Evolutionary conservation across 2,797 vertebrate genomes (phyloP).

Genomic region (Microcaecilia unicolor): DNA sequence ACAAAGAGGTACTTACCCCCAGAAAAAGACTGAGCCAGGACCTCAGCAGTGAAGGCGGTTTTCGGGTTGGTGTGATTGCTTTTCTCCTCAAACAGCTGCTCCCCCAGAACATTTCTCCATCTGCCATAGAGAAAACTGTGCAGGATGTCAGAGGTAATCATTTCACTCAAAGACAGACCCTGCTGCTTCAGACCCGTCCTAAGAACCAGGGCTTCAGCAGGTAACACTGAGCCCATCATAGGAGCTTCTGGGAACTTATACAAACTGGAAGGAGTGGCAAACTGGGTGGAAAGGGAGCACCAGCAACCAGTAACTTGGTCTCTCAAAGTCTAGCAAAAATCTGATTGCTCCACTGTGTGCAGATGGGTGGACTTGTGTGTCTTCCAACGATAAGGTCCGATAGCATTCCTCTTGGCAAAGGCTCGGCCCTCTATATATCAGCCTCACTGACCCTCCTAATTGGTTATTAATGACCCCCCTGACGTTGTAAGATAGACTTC

Average conservation of each 20-base stretch:
- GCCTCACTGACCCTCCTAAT: constrained; percentile 83
- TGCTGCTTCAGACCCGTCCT: constrained; percentile 82
- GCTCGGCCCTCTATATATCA: constrained; percentile 68
- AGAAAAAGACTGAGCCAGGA: constrained; percentile 88
- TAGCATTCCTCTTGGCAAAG: constrained; percentile 38
- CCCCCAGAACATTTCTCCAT: constrained; percentile 89
- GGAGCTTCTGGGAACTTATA: constrained; percentile 5
- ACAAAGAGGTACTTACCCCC: constrained; percentile 75
- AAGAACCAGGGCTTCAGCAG: constrained; percentile 77
- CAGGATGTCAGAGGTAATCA: constrained; percentile 96
- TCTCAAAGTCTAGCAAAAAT: not conserved
- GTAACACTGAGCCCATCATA: constrained; percentile 89
- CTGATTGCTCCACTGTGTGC: not conserved
- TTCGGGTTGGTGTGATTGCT: constrained; percentile 63
- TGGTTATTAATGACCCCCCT: constrained; percentile 95
- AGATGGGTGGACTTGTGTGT: constrained; percentile 4
- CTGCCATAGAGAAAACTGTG: constrained; percentile 96
- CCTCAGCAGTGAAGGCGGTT: constrained; percentile 92
- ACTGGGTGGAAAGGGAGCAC: constrained; percentile 1
- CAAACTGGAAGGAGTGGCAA: not conserved
- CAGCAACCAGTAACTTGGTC: not conserved
- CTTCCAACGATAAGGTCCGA: constrained; percentile 3
- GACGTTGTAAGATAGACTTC: constrained; percentile 61
- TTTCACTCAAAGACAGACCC: constrained; percentile 79
- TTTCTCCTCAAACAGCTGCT: constrained; percentile 83